A percentile compares a stretch with the other conserved stretches of the same genome.
phyloP scores from a whole-genome alignment of 2,113 vertebrate species.

The Brachypodius melanocephalos region DNA sequence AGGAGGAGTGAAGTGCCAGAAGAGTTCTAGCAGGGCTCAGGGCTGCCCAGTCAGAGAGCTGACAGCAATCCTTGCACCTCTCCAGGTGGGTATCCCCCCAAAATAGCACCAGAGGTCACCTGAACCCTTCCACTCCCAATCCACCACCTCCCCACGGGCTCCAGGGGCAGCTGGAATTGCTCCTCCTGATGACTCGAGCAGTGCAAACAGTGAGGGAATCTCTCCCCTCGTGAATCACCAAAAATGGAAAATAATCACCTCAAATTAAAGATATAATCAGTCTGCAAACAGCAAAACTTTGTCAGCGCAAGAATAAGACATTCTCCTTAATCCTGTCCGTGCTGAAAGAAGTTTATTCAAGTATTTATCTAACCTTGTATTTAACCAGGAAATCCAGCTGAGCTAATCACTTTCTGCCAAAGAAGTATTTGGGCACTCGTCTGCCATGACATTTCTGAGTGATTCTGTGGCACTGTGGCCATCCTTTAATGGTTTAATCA shows the following conservation, averaged over 20 bases:
- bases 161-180: background rate
- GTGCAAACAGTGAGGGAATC: background rate
- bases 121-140: background rate
- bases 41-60: background rate
- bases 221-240: background rate
- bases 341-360: conserved; percentile 57
- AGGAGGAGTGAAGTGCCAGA: background rate
- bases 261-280: conserved; percentile 45
- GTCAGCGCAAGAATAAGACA: conserved; percentile 24
- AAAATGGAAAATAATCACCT: conserved; percentile 40
- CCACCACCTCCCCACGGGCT: accelerated
- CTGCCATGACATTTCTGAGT: conserved; percentile 33
- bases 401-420: conserved; percentile 65
- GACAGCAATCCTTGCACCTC: background rate
- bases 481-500: conserved; percentile 39
- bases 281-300: conserved; percentile 18
- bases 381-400: conserved; percentile 70
- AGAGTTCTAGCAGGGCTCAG: background rate
- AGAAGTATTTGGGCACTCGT: conserved; percentile 41
- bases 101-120: background rate
- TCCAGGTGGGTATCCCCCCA: background rate
- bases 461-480: background rate
- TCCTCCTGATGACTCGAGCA: background rate
- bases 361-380: conserved; percentile 76
- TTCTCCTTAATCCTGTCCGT: background rate